Conservation (phyloP, 1,140 invertebrate species). For the Pogonomyrmex barbatus region DNA sequence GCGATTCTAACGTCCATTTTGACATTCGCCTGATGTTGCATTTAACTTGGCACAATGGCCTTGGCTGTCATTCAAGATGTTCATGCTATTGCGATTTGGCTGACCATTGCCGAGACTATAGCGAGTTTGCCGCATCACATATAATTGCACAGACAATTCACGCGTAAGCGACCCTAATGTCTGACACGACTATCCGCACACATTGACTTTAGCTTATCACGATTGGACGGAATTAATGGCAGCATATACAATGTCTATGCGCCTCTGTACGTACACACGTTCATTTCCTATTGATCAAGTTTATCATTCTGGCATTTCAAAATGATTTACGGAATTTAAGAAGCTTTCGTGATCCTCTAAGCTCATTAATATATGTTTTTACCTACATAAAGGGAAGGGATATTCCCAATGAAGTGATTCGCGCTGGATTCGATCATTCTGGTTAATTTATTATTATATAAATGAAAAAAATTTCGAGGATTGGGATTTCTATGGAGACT, state of each 20-base stretch:
- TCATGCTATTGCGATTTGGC: conserved; percentile 55
- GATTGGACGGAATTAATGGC: conserved; percentile 74
- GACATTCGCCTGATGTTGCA: background rate
- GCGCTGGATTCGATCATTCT: background rate
- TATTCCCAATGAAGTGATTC: background rate
- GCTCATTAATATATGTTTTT: background rate
- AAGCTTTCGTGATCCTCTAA: background rate
- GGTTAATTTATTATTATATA: background rate
- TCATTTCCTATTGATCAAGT: conserved; percentile 30
- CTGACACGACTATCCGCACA: conserved; percentile 72
- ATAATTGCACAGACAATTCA: conserved; percentile 70
- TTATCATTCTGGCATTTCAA: background rate
- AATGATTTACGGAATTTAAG: background rate
- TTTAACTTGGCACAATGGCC: conserved; percentile 35
- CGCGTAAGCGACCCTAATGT: conserved; percentile 76
- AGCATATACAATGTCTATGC: conserved; percentile 60
- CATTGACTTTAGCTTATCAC: conserved; percentile 74
- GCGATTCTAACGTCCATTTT: background rate
- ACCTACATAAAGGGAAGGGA: background rate
- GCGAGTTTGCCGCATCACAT: conserved; percentile 64
- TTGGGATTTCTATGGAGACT: conserved; percentile 9
- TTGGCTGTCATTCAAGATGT: conserved; percentile 28
- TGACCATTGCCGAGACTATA: conserved; percentile 66
- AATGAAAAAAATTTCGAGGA: background rate
- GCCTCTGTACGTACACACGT: conserved; percentile 25